A percentile compares a stretch with the other conserved stretches of the same genome.
Evolutionary conservation across 1,140 invertebrate genomes (phyloP).

Genomic region (Glossosoma conforme): DNA sequence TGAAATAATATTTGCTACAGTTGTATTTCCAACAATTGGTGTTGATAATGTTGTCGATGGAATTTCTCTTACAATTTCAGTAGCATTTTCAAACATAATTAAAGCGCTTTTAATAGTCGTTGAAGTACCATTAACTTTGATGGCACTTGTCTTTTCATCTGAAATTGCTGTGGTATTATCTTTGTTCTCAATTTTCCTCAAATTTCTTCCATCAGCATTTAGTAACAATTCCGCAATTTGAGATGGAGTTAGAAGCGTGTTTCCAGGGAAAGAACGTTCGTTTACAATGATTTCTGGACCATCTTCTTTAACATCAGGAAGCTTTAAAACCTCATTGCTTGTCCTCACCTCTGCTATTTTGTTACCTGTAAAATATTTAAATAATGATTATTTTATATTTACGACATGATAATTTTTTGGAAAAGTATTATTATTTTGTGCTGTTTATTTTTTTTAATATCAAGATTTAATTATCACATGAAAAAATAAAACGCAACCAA

Average conservation of each 20-base stretch:
- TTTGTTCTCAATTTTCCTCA: conserved; percentile 25
- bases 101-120: neutral
- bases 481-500: too few species aligned
- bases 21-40: neutral
- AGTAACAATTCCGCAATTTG: conserved; percentile 26
- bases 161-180: conserved; percentile 3
- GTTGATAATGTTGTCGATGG: neutral
- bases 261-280: conserved; percentile 28
- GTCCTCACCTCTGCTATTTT: conserved; percentile 7
- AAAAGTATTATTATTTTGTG: too few species aligned
- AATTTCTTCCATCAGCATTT: conserved; percentile 22
- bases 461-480: too few species aligned
- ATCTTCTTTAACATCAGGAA: conserved; percentile 1
- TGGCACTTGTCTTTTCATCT: neutral
- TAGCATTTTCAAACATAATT: neutral
- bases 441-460: too few species aligned
- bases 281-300: conserved; percentile 24
- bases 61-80: neutral
- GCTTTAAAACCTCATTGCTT: conserved; percentile 11
- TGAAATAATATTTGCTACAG: neutral
- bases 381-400: too few species aligned
- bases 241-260: conserved; percentile 24
- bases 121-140: conserved; percentile 6
- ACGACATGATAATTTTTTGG: too few species aligned
- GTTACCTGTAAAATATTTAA: conserved; percentile 18